phyloP scores from a whole-genome alignment of 1,140 invertebrate species.

The Tetragnatha versicolor region DNA sequence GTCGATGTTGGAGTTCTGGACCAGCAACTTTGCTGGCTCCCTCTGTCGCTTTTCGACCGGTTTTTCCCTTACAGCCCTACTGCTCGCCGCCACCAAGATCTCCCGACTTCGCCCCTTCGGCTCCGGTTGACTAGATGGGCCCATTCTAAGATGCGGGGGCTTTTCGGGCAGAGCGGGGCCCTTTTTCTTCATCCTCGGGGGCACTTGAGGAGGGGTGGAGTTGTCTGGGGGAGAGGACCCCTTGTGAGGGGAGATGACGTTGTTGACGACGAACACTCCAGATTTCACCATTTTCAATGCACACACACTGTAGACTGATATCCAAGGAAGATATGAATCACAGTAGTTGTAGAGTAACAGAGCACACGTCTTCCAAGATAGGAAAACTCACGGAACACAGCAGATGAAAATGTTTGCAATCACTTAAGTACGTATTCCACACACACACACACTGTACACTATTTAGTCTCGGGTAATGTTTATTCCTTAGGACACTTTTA shows the following conservation, averaged over 20 bases:
- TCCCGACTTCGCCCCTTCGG: constrained; percentile 13
- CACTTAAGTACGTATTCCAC: too few species aligned
- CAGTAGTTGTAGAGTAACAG: too few species aligned
- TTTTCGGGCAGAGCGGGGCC: constrained; percentile 43
- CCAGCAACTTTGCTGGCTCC: constrained; percentile 48
- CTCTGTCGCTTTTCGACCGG: constrained; percentile 50
- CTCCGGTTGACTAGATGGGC: constrained; percentile 24
- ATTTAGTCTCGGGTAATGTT: too few species aligned
- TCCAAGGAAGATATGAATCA: too few species aligned
- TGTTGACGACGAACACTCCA: constrained; percentile 3
- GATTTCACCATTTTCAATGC: constrained; percentile 47
- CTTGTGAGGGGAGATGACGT: constrained; percentile 9
- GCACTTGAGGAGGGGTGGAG: constrained; percentile 22
- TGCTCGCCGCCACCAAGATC: constrained; percentile 47
- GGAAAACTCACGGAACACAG: too few species aligned
- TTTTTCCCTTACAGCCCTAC: background rate
- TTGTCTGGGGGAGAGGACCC: background rate
- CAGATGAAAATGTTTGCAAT: too few species aligned
- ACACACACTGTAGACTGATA: too few species aligned
- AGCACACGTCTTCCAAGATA: too few species aligned
- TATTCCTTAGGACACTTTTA: too few species aligned
- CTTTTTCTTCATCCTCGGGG: constrained; percentile 47
- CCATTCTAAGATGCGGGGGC: constrained; percentile 17
- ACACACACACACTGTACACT: too few species aligned
- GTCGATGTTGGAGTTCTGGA: constrained; percentile 11